Base-by-base conservation (phyloP, 2,888 invertebrate genomes). In the Scrobipalpa costella region DNA sequence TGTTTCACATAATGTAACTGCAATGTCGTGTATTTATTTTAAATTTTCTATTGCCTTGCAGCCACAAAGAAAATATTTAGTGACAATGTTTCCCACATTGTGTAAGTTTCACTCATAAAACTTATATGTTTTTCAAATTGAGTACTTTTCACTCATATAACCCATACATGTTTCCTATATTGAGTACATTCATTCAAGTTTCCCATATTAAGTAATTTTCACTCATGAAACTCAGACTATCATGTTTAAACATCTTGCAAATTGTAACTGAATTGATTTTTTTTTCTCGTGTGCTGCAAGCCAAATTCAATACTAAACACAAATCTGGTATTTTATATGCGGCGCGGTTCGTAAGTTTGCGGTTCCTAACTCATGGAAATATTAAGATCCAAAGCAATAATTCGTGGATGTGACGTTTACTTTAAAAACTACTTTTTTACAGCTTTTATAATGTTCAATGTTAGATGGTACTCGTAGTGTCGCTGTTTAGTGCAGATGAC, bases 361-460 rank as follows among this genome's bases (percentile, higher is more conserved):
- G 75, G 80, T 86, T 85, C 85, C 85, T 84, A 81, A 71, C 74
- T 74, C 73, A 75, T 79, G 73, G 77, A 72, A 75, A 72, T 71
- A 68, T 44, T n/a, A 44, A 67, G 72, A 80, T 78, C 71, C 72
- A 80, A 83, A 90, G 90, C 90, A 90, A 90, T 90, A 90, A 90
- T 80, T 72, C 70, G 81, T 83, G 90, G 90, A 89, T 90, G 90
- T 90, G 90, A 88, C 71, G 68, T 72, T 79, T 74, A 75, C 60
- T 63, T 60, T 58, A 60, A 62, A 60, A 59, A 58, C 33, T 49
- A 57, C 57, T 57, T 64, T 63, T 63, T 40, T 59, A 63, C 55
- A 50, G 60, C 60, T 57, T 64, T 61, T 61, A 52, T 38, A 61
- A 19, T 21, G n/a, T 50, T 61, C 61, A 27, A 34, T 61, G 61